Evolutionary conservation across 2,797 vertebrate species (phyloP), one percentile per base, ranked within the genome.

Genomic region (Danio kyathit): DNA sequence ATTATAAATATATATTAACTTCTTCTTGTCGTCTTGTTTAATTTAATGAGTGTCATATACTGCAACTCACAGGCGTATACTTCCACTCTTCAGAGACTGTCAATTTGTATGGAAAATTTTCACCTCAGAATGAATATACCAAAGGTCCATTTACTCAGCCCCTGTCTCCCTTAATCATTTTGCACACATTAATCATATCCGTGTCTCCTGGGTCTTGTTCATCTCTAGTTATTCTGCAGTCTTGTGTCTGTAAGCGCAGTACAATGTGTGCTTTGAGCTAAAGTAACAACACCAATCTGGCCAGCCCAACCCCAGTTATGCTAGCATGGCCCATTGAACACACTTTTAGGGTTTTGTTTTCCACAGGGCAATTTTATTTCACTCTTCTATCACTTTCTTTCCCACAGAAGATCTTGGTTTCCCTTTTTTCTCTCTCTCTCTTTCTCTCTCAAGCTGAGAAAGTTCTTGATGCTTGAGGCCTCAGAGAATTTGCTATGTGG

Each of bases 141-240:
- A 92, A 85, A 84, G 89, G 87, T 91, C 90, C 89, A 92, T 94
- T 91, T 93, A 90, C 90, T 88, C 89, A 81, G 84, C 87, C 83
- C 86, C 90, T 63, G 29, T 79, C 89, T 88, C 86, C 90, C 88
- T 88, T 86, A 89, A 87, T 91, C 87, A 84, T 90, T 80, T 83
- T 88, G 84, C 77, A 81, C 83, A 89, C 91, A 90, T 93, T 93
- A 93, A 92, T 93, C 91, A 91, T 80, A 83, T 83, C 82, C 84
- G 88, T 81, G 71, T 87, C 87, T 91, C 91, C 29, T 2, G 86
- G 89, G 87, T 83, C 86, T 64, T 74, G 49, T 76, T 76, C 74
- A 82, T 51, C 84, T 60, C 66, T 40, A 61, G 65, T 64, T 48
- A 17, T 73, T 74, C 43, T 75, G 52, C 71, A 41, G 56, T 49